A percentile compares a stretch with the other conserved stretches of the same genome.
Evolutionary conservation across 2,888 invertebrate species (phyloP).

Genomic region (Gisinianus flammeolus): DNA sequence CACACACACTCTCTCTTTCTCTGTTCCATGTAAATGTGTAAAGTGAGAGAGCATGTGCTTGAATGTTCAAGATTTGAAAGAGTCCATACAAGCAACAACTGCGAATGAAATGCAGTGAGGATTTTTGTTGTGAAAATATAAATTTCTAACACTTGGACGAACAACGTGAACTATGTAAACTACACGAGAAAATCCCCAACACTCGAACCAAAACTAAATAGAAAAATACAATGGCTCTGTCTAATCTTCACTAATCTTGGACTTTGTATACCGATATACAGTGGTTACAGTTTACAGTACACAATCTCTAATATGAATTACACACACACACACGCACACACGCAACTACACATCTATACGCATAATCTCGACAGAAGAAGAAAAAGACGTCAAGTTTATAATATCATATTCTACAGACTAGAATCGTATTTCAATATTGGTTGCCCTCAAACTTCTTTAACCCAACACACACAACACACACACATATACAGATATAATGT

Average conservation of each 20-base stretch:
- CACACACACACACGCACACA: neutral
- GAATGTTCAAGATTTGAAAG: neutral
- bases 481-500: neutral
- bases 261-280: neutral
- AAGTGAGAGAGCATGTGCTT: neutral
- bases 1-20: neutral
- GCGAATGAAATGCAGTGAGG: neutral
- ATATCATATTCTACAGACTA: neutral
- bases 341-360: neutral
- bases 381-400: neutral
- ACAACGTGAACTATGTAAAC: neutral
- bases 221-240: neutral
- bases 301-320: neutral
- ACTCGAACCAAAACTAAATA: conserved; percentile 11
- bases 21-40: neutral
- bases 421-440: neutral
- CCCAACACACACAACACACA: neutral
- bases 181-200: conserved; percentile 2
- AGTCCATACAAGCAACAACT: neutral
- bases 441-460: no score
- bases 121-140: conserved; percentile 15
- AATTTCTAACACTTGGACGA: neutral
- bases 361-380: neutral
- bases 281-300: neutral
- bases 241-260: neutral